Percentiles rank a stretch among this genome's conserved stretches.
Conservation (phyloP, 2,797 vertebrate species). For the Hypotaenidia okinawae region DNA sequence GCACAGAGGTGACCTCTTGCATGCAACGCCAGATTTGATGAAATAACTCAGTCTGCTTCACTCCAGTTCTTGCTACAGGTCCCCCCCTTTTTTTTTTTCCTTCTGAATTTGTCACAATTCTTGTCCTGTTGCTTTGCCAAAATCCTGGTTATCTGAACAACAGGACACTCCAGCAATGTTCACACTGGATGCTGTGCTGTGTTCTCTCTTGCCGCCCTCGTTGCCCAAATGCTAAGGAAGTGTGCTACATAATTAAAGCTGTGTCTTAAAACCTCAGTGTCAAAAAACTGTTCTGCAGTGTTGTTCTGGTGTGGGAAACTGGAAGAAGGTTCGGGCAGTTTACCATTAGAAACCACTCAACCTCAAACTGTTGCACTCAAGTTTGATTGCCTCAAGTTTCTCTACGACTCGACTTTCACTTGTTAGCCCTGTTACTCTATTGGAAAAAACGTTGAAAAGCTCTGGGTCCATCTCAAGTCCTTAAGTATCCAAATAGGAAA, state of each 20-base stretch:
- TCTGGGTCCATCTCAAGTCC: neutral
- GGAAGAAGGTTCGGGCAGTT: neutral
- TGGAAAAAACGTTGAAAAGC: neutral
- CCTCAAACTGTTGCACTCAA: neutral
- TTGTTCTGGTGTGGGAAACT: neutral
- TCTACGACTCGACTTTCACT: neutral
- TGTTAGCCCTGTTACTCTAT: neutral
- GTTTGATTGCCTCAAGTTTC: neutral
- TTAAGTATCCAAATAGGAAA: neutral
- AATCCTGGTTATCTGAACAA: neutral
- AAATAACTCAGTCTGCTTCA: neutral
- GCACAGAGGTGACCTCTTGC: neutral
- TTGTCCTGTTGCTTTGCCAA: neutral
- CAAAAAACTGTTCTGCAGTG: neutral
- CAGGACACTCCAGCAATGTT: neutral
- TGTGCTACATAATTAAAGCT: neutral
- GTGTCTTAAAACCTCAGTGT: neutral
- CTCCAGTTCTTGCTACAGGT: neutral
- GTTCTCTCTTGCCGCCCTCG: neutral
- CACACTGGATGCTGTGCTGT: rapidly evolving
- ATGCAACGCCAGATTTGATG: neutral
- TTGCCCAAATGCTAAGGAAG: neutral
- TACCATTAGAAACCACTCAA: neutral
- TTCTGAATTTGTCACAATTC: neutral
- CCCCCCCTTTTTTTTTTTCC: neutral